Conservation (phyloP, 1,140 invertebrate species). For the Eubasilissa regina region DNA sequence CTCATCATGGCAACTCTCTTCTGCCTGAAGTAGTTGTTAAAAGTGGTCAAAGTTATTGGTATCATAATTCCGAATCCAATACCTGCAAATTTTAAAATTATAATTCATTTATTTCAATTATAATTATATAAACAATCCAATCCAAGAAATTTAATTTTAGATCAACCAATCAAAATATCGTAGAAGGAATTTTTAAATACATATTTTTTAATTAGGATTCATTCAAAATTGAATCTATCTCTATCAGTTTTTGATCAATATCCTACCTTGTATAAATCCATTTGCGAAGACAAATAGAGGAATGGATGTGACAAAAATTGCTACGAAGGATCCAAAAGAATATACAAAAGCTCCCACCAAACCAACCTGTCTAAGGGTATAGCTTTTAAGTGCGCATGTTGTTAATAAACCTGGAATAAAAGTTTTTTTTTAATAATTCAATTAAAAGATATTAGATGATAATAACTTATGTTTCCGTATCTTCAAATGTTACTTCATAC, state of each 20-base stretch:
- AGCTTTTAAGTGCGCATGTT: conserved; percentile 68
- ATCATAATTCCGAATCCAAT: conserved; percentile 71
- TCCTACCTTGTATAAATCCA: conserved; percentile 68
- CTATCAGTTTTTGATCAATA: neutral
- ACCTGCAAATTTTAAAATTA: conserved; percentile 59
- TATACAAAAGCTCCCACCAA: conserved; percentile 64
- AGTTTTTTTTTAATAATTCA: neutral
- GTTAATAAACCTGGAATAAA: conserved; percentile 66
- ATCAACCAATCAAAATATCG: too few relatives aligned
- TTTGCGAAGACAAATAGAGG: conserved; percentile 66
- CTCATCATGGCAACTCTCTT: conserved; percentile 71
- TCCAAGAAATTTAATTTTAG: neutral
- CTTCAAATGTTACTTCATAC: too few relatives aligned
- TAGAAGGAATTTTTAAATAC: too few relatives aligned
- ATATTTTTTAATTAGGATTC: too few relatives aligned
- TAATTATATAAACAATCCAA: neutral
- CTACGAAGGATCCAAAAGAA: conserved; percentile 68
- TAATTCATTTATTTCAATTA: neutral
- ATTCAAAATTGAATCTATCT: too few relatives aligned
- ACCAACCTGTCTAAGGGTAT: conserved; percentile 68
- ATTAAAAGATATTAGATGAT: too few relatives aligned
- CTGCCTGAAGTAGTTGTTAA: conserved; percentile 71
- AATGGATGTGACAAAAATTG: conserved; percentile 72
- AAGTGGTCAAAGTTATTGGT: conserved; percentile 69
- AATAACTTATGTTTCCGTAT: too few relatives aligned